Conservation (phyloP, 2,113 vertebrate species). For the Microtus pennsylvanicus region DNA sequence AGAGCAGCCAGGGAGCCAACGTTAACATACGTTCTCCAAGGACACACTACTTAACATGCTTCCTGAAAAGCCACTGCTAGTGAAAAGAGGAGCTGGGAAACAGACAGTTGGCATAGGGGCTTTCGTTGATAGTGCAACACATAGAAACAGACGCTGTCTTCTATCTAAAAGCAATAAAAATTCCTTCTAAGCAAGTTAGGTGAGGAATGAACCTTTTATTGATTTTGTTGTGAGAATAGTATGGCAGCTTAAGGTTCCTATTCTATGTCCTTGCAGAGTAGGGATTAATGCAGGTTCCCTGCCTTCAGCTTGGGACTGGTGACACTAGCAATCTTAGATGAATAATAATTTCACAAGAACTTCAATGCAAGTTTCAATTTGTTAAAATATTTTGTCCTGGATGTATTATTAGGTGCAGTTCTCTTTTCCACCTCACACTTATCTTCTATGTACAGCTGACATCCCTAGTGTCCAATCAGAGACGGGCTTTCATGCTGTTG, state of each 20-base stretch:
- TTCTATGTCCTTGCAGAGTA: conserved; percentile 50
- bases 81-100: not conserved
- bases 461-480: conserved; percentile 74
- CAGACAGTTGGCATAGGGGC: not conserved
- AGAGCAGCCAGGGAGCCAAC: not conserved
- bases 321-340: conserved; percentile 18
- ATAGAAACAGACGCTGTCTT: conserved; percentile 25
- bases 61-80: conserved; percentile 39
- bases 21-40: not conserved
- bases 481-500: conserved; percentile 66
- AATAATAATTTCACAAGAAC: conserved; percentile 43
- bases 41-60: not conserved
- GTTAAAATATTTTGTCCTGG: conserved; percentile 48
- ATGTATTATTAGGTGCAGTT: conserved; percentile 60
- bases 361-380: conserved; percentile 41
- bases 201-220: conserved; percentile 71
- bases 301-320: conserved; percentile 31
- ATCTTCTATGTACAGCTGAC: conserved; percentile 70
- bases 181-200: conserved; percentile 36
- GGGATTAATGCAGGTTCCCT: not conserved
- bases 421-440: conserved; percentile 68
- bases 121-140: conserved; percentile 1
- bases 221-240: conserved; percentile 40
- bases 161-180: conserved; percentile 56
- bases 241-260: conserved; percentile 14